These are phyloP conservation scores for Sinohyriopsis cumingii DNA, from an alignment of 2,888 invertebrate genomes.

Conservation along the genomic window DNA sequence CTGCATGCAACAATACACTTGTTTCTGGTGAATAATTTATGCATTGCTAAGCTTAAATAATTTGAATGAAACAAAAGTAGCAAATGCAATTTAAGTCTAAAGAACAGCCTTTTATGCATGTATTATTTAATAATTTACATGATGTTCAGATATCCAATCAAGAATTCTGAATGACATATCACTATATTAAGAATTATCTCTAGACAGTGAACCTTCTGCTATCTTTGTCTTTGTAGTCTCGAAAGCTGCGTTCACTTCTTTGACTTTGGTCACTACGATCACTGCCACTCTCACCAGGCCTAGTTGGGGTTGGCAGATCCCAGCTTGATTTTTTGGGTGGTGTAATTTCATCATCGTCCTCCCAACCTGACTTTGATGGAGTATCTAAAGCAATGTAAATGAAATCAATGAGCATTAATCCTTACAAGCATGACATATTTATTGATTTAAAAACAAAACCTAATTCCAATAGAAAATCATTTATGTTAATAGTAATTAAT, in stretches of 20 bases:
- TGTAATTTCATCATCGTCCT: constrained; percentile 76
- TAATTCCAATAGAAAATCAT: too few relatives aligned
- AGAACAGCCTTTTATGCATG: too few relatives aligned
- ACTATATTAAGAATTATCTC: not conserved
- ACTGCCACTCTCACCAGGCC: constrained; percentile 33
- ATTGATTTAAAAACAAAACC: too few relatives aligned
- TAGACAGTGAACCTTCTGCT: not conserved
- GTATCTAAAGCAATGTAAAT: constrained; percentile 72
- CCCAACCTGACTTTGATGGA: constrained; percentile 75
- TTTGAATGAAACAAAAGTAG: too few relatives aligned
- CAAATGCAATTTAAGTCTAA: too few relatives aligned
- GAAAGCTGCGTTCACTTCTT: constrained; percentile 13
- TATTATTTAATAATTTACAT: too few relatives aligned
- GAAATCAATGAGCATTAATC: not conserved
- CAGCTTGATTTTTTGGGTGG: constrained; percentile 80
- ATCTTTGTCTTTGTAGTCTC: constrained; percentile 5
- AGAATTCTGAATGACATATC: not conserved
- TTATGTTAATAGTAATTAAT: too few relatives aligned
- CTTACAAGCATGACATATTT: not conserved
- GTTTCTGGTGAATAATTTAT: too few relatives aligned
- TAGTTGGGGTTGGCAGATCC: constrained; percentile 90
- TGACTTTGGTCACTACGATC: constrained; percentile 37
- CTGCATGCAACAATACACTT: too few relatives aligned
- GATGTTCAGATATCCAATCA: too few relatives aligned
- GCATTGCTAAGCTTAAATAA: too few relatives aligned